Conservation (phyloP, 2,797 vertebrate species). For the Pseudotriccus pelzelni region DNA sequence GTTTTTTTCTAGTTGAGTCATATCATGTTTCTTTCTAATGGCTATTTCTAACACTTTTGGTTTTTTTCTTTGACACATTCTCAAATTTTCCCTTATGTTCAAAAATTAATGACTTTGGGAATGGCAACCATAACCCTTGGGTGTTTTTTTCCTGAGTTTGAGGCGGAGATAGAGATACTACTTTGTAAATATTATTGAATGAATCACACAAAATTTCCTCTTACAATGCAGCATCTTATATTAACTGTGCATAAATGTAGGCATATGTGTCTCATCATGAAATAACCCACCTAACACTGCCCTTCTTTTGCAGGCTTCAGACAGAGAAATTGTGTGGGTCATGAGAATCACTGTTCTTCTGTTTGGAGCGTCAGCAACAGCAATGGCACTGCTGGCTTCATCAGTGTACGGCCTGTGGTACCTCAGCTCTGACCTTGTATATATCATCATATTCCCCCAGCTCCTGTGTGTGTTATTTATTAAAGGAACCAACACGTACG, state of each 20-base stretch:
- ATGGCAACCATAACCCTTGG: neutral
- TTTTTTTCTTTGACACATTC: neutral
- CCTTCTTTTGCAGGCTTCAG: slow-evolving; percentile 85
- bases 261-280: neutral
- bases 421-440: slow-evolving; percentile 96
- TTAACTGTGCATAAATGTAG: neutral
- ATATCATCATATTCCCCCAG: slow-evolving; percentile 98
- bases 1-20: neutral
- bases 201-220: neutral
- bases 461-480: slow-evolving; percentile 93
- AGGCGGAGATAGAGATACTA: neutral
- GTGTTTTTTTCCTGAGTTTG: neutral
- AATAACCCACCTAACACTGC: neutral
- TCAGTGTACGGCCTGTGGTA: slow-evolving; percentile 97
- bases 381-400: slow-evolving; percentile 92
- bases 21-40: neutral
- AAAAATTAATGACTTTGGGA: neutral
- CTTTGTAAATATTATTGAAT: neutral
- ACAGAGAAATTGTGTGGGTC: slow-evolving; percentile 95
- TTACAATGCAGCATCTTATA: neutral
- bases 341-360: slow-evolving; percentile 93
- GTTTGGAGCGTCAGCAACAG: slow-evolving; percentile 91
- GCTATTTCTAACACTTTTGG: neutral
- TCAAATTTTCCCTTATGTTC: neutral
- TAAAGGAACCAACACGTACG: slow-evolving; percentile 95